A percentile compares a stretch with the other conserved stretches of the same genome.
Conservation (phyloP, 2,113 vertebrate genomes). For the Eurypyga helias region DNA sequence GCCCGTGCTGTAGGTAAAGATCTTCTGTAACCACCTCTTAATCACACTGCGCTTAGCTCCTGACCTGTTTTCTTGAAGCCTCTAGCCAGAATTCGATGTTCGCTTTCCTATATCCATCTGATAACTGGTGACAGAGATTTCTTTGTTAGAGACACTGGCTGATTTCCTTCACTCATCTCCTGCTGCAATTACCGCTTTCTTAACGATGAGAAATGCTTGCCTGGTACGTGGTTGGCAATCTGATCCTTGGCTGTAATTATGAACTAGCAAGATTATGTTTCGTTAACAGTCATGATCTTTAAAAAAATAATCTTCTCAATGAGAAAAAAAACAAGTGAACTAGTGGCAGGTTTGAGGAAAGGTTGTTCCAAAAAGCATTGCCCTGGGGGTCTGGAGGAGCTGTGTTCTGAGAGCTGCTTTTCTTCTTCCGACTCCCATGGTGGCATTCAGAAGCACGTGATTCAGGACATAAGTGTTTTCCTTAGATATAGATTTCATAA, state of each 20-base stretch:
- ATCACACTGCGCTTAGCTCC: not conserved
- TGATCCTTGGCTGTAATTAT: not conserved
- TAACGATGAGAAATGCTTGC: conserved; percentile 3
- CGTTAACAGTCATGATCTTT: not conserved
- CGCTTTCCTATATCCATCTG: not conserved
- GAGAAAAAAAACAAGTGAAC: not conserved
- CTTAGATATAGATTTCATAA: not conserved
- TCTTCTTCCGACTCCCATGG: not conserved
- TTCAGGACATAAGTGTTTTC: not conserved
- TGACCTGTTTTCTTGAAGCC: not conserved
- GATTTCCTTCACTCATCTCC: conserved; percentile 41
- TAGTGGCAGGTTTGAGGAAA: not conserved
- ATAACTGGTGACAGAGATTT: not conserved
- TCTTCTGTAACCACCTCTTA: conserved; percentile 1
- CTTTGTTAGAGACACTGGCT: not conserved
- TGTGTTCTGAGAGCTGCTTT: not conserved
- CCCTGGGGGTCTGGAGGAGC: not conserved
- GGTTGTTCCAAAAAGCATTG: not conserved
- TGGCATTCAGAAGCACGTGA: not conserved
- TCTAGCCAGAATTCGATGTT: not conserved
- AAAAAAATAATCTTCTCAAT: not conserved
- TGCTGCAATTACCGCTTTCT: conserved; percentile 12
- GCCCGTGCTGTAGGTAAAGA: not conserved
- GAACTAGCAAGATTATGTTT: not conserved
- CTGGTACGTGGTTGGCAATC: not conserved